Evolutionary conservation across 2,888 invertebrate genomes (phyloP).

Genomic region (Magallana nippona): DNA sequence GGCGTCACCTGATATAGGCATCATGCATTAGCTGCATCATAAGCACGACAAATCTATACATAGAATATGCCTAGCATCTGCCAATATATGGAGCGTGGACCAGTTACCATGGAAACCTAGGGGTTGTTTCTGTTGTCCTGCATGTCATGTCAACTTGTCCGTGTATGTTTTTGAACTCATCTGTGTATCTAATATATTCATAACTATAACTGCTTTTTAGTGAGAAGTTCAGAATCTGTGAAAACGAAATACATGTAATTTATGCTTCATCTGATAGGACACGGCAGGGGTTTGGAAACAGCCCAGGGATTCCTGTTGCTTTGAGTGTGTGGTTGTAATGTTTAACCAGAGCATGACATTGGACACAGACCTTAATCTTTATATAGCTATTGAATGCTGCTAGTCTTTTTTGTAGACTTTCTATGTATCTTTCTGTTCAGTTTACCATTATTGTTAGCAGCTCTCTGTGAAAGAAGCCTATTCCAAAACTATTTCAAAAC

Average conservation of each 20-base stretch:
- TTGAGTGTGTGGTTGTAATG: not conserved
- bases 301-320: not conserved
- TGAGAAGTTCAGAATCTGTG: no score
- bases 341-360: no score
- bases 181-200: not conserved
- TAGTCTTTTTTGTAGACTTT: no score
- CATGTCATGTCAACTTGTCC: slow-evolving; percentile 3
- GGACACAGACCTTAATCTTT: no score
- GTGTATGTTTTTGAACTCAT: not conserved
- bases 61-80: not conserved
- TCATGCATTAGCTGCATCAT: not conserved
- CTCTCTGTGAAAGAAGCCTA: not conserved
- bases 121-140: slow-evolving; percentile 19
- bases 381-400: no score
- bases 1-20: not conserved
- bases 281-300: not conserved
- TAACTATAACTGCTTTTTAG: not conserved
- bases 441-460: no score
- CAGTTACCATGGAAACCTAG: not conserved
- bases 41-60: not conserved
- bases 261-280: not conserved
- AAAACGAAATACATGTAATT: no score
- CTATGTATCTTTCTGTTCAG: no score
- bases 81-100: not conserved
- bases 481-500: not conserved